Conservation (phyloP, 2,797 vertebrate species). For the Spinus olivaceus region DNA sequence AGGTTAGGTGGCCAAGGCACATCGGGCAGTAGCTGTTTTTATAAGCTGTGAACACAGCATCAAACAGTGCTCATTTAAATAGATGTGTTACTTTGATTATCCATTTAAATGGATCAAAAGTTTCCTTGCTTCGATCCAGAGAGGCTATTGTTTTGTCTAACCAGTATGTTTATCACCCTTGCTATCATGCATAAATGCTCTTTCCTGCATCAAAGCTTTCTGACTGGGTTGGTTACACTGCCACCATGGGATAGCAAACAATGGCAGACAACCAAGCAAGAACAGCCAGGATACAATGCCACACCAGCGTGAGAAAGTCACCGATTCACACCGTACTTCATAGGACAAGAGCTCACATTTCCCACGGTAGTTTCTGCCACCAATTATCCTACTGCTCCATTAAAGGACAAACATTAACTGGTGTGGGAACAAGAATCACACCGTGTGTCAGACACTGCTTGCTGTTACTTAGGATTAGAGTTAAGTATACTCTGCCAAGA, state of each 20-base stretch:
- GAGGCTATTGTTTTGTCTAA: conserved; percentile 24
- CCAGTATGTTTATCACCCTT: conserved; percentile 15
- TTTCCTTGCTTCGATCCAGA: neutral
- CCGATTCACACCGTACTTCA: conserved; percentile 39
- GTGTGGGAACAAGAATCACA: conserved; percentile 79
- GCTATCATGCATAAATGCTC: conserved; percentile 60
- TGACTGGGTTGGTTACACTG: conserved; percentile 74
- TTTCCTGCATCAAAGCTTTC: conserved; percentile 73
- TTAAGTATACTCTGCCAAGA: conserved; percentile 59
- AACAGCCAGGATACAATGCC: conserved; percentile 70
- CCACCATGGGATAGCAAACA: conserved; percentile 80
- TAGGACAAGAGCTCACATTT: conserved; percentile 70
- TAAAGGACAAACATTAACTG: conserved; percentile 73
- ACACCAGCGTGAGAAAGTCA: conserved; percentile 82
- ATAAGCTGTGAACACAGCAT: neutral
- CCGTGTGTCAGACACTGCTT: conserved; percentile 57
- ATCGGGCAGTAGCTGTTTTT: neutral
- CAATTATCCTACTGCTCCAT: conserved; percentile 69
- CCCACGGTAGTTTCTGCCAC: conserved; percentile 77
- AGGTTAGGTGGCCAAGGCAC: neutral
- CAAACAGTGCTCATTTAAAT: neutral
- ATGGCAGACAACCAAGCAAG: conserved; percentile 74
- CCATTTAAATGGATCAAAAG: neutral
- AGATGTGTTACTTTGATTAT: neutral
- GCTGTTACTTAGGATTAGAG: conserved; percentile 52